Evolutionary conservation across 2,113 vertebrate species (phyloP), one percentile per base, ranked within the genome.

Genomic region (Micromys minutus): DNA sequence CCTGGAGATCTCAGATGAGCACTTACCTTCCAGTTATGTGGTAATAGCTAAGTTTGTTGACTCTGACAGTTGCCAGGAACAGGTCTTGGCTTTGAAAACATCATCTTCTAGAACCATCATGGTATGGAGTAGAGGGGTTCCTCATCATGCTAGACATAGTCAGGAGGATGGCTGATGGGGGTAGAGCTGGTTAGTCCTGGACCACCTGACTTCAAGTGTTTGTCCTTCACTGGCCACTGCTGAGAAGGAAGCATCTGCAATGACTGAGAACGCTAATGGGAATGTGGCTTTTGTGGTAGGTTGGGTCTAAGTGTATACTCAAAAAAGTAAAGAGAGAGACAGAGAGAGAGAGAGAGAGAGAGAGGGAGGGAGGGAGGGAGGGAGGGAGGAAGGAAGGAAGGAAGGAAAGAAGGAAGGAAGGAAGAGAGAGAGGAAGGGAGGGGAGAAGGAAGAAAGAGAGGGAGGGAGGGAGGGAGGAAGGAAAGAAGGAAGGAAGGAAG

Each of bases 31-130:
- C 17, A 31, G 45, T 47, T 22, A 5, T 29, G 2, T 17, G 7
- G 0, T 0, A 34, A 21, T 1, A n/a, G 42, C n/a, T 61, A 1
- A 6, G 9, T 21, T 0, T 16, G 21, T 0, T 22, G 34, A 52
- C 81, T 17, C 3, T 29, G 2, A 7, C 34, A 21, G 76, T 47
- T 34, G n/a, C 59, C 45, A 10, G 61, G 75, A n/a, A 12, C 50
- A 39, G 71, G 67, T 50, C 67, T 11, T 39, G 79, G 61, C 29
- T 55, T 36, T n/a, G 57, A 11, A 80, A 57, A 11, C 50, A n/a
- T 10, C 50, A 36, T 21, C 77, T 10, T 39, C 57, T 11, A 24
- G 65, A 63, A 59, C 42, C 8, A 26, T 34, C 90, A 9, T 17
- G 3, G 67, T 42, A 26, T 12, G 39, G n/a, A 45, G 24, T 63